Conservation (phyloP, 2,888 invertebrate genomes). For the Malacosoma neustria region DNA sequence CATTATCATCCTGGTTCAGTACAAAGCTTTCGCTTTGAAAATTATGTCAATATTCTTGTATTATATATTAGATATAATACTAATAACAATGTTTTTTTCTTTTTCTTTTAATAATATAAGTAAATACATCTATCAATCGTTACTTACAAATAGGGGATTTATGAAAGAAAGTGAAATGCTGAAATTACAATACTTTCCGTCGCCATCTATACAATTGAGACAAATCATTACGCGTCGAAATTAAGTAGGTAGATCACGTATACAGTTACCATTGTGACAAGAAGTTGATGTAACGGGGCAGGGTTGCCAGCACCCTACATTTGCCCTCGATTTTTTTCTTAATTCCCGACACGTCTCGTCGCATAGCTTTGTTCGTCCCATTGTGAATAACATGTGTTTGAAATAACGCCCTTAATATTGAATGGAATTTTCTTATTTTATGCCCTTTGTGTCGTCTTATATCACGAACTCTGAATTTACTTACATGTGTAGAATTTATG, state of each 20-base stretch:
- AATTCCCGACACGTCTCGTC: slow-evolving; percentile 59
- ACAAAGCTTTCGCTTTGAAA: no score
- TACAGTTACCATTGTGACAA: slow-evolving; percentile 50
- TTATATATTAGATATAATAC: no score
- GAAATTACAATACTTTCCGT: background rate
- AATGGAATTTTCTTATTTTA: slow-evolving; percentile 40
- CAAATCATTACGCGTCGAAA: slow-evolving; percentile 39
- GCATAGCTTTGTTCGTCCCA: slow-evolving; percentile 52
- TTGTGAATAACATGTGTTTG: slow-evolving; percentile 49
- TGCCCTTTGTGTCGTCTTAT: slow-evolving; percentile 18
- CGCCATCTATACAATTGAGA: slow-evolving; percentile 13
- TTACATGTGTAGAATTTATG: background rate
- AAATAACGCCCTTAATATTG: slow-evolving; percentile 34
- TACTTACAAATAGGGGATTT: no score
- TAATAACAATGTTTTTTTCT: no score
- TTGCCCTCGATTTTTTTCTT: slow-evolving; percentile 54
- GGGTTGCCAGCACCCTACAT: slow-evolving; percentile 48
- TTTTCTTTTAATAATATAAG: no score
- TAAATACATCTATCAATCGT: no score
- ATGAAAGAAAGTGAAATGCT: background rate
- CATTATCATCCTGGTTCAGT: no score
- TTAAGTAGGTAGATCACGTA: slow-evolving; percentile 55
- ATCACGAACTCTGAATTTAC: background rate
- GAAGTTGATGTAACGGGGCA: slow-evolving; percentile 43
- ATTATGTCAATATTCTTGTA: no score